Evolutionary conservation across 2,797 vertebrate genomes (phyloP), one percentile per base, ranked within the genome.

Genomic region (Urosaurus nigricauda): DNA sequence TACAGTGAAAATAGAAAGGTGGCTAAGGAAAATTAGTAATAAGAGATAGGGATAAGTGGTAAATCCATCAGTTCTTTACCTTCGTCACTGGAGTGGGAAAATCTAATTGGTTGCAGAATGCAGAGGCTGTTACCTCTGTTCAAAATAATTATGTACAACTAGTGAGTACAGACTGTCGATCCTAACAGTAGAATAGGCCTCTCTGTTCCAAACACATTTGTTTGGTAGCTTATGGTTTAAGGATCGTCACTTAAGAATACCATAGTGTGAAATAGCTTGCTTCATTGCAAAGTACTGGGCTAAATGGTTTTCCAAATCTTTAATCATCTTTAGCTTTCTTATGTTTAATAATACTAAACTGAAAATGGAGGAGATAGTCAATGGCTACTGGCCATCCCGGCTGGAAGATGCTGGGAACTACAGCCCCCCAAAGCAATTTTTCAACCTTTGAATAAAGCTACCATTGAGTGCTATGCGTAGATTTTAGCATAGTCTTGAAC

Each of bases 1-100:
- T 63, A 86, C 87, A 79, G n/a, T 75, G 58, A 71, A 86, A 88
- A 88, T 83, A n/a, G 73, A 88, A 91, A 88, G 63, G 40, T 86
- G 84, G 73, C 51, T 83, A 70, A 78, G 73, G 37, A 77, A 88
- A 88, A 88, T 86, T 77, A 79, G 21, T 53, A 82, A 77, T 60
- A 82, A 88, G 51, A 80, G 73, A 83, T 63, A 82, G 21, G 71
- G 79, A 83, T 58, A 77, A 86, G 63, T 70, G 63, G 75, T 47
- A 37, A 91, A 79, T 53, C 78, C 53, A 71, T 29, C 40, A 58
- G 60, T 85, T 85, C 47, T 65, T 86, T 81, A 40, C 32, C 56
- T 83, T 82, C 82, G 58, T 32, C 37, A 77, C 35, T 51, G 37
- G 60, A 86, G 37, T 58, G 53, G 79, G 74, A 11, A 75, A 58